Evolutionary conservation across 2,888 invertebrate genomes (phyloP), one percentile per base, ranked within the genome.

Genomic region (Choristoneura rosaceana): DNA sequence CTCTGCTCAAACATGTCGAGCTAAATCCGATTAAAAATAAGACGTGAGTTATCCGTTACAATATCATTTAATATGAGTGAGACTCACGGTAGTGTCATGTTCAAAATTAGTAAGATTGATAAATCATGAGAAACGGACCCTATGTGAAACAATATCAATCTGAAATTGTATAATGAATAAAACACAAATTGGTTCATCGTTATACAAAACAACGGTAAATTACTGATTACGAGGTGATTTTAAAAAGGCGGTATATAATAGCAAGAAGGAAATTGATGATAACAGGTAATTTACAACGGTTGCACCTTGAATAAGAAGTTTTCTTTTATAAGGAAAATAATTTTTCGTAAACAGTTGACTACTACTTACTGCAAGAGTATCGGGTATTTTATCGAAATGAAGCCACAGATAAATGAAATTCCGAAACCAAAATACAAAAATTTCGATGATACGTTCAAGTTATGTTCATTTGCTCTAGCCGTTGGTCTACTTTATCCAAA

Each of bases 401-500:
- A 8, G 14, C 58, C 60, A 8, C 67, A 58, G 10, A 60, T 4
- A 34, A 71, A 47, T 14, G 59, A 74, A 50, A 82, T 77, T 10
- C 8, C 58, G 41, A 87, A 33, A 3, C 25, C 4, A 3, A 71
- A 86, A 76, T 89, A 84, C 67, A 87, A 87, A 78, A 74, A 77
- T 0, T 91, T 91, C 41, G 79, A 88, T 63, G 86, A 87, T 71
- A 91, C 90, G 0, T 91, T 82, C 67, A 79, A 81, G 41, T 74
- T 84, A 15, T 90, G 90, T 70, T 81, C 89, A 4, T 89, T 90
- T 70, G 83, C 85, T 0, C 76, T 91, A 8, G 89, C 87, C 1
- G 74, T 88, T 12, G 84, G 85, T 41, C 81, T 88, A 8, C 77
- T 91, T 0, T 91, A 90, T 64, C 91, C 91, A 2, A 91, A 90